These are phyloP conservation scores for Nasonovia ribisnigri DNA, from an alignment of 2,888 invertebrate genomes.

Conservation along the genomic window DNA sequence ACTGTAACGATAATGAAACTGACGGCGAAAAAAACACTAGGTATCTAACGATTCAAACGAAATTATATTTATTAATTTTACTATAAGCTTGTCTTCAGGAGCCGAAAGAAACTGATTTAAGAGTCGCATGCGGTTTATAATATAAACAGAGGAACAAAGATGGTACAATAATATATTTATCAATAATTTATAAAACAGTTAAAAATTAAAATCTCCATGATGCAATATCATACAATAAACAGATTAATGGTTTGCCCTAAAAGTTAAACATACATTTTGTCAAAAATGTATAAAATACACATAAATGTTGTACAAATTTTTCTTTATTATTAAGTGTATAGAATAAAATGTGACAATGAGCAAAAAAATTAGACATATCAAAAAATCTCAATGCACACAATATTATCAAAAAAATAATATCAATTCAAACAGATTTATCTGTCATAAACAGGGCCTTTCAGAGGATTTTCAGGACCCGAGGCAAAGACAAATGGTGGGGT, in stretches of 20 bases:
- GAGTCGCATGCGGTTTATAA: no score
- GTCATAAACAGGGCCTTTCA: not conserved
- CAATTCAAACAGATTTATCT: not conserved
- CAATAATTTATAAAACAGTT: no score
- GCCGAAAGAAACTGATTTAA: no score
- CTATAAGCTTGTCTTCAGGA: no score
- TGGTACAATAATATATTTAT: not conserved
- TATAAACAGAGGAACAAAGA: not conserved
- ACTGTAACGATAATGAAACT: no score
- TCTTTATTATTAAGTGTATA: not conserved
- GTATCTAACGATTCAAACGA: no score
- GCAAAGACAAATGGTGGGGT: no score
- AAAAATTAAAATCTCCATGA: not conserved
- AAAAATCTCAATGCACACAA: not conserved
- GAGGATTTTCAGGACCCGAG: no score
- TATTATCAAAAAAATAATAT: not conserved
- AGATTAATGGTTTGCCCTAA: not conserved
- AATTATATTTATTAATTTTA: no score
- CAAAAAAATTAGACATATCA: not conserved
- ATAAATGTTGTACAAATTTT: not conserved
- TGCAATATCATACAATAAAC: not conserved
- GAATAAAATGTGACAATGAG: not conserved
- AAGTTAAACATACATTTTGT: not conserved
- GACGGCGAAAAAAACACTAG: no score
- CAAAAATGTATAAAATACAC: not conserved